A percentile compares a stretch with the other conserved stretches of the same genome.
Conservation (phyloP, 2,888 invertebrate species). For the Athalia rosae region DNA sequence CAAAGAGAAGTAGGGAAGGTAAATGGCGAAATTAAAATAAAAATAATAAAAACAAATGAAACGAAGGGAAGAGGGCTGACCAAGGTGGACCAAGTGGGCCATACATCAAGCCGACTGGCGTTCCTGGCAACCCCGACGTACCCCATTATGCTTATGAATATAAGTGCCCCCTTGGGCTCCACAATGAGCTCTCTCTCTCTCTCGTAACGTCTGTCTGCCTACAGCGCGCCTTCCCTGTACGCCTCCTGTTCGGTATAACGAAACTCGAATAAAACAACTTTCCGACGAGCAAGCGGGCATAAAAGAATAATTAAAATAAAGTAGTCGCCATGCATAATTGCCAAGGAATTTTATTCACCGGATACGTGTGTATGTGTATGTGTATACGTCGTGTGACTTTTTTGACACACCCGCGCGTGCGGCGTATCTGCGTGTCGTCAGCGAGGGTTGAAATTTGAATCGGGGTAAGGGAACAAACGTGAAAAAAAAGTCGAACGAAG, state of each 20-base stretch:
- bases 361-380: too few species aligned
- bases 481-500: too few species aligned
- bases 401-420: too few species aligned
- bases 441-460: too few species aligned
- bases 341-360: conserved; percentile 52
- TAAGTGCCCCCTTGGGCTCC: conserved; percentile 66
- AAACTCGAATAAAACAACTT: conserved; percentile 44
- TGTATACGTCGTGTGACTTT: too few species aligned
- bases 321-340: conserved; percentile 56
- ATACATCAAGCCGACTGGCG: conserved; percentile 39
- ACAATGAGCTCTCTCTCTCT: conserved; percentile 58
- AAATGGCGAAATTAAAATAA: neutral
- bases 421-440: too few species aligned
- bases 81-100: conserved; percentile 45
- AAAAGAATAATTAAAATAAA: conserved; percentile 63
- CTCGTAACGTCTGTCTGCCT: conserved; percentile 44
- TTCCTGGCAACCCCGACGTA: conserved; percentile 38
- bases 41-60: conserved; percentile 13
- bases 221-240: conserved; percentile 25
- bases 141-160: conserved; percentile 71
- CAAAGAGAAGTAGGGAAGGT: neutral
- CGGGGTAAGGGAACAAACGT: too few species aligned
- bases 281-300: conserved; percentile 49
- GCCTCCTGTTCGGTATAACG: conserved; percentile 26
- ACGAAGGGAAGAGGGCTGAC: conserved; percentile 15